Evolutionary conservation across 1,140 invertebrate species (phyloP).

Genomic region (Aphelenchoides fujianensis): DNA sequence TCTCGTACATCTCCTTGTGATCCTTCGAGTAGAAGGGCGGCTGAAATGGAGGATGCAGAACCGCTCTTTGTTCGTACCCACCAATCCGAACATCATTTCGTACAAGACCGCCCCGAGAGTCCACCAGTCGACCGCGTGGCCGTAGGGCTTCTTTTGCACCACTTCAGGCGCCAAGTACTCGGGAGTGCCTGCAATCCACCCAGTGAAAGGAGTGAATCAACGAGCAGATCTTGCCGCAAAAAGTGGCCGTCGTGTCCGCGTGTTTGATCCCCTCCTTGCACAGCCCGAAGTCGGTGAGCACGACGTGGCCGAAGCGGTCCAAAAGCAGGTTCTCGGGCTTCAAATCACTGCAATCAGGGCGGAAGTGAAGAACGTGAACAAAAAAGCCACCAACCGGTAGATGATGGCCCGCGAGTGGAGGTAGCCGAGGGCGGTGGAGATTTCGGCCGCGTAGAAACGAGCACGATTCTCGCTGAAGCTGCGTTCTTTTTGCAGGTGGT

Average conservation of each 20-base stretch:
- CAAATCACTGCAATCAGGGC: conserved; percentile 68
- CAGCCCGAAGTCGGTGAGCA: conserved; percentile 72
- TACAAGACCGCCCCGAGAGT: conserved; percentile 72
- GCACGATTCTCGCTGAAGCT: conserved; percentile 68
- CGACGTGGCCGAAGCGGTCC: conserved; percentile 72
- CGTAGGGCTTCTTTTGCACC: conserved; percentile 68
- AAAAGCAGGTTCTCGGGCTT: conserved; percentile 82
- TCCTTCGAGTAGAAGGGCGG: conserved; percentile 59
- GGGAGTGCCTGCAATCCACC: conserved; percentile 2
- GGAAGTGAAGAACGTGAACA: background rate
- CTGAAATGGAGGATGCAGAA: conserved; percentile 26
- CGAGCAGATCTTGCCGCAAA: conserved; percentile 77
- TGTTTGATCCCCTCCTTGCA: conserved; percentile 70
- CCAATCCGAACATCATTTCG: conserved; percentile 71
- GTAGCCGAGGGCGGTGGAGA: conserved; percentile 69
- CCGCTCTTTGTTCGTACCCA: too few relatives aligned
- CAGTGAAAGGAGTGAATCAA: conserved; percentile 69
- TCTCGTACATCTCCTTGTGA: conserved; percentile 60
- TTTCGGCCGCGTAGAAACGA: too few relatives aligned
- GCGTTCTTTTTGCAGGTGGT: conserved; percentile 71
- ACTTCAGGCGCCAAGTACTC: conserved; percentile 83
- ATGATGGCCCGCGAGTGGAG: conserved; percentile 68
- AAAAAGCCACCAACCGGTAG: conserved; percentile 67
- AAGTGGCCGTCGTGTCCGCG: conserved; percentile 68
- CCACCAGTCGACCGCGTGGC: conserved; percentile 74